These are phyloP conservation scores for Illadopsis cleaveri DNA, from an alignment of 2,113 vertebrate species.

Conservation along the genomic window DNA sequence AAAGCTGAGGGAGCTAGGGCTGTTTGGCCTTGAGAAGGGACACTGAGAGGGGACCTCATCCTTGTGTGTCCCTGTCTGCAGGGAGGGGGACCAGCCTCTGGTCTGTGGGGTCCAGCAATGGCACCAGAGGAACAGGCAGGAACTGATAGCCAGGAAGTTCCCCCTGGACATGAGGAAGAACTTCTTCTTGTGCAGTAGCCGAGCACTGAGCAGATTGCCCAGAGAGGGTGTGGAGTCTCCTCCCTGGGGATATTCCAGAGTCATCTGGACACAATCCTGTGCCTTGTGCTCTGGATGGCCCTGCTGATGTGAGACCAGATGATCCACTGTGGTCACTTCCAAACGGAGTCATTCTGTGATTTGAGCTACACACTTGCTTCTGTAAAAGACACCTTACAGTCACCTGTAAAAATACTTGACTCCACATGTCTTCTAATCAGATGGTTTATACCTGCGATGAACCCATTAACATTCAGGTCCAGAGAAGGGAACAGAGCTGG, in stretches of 20 bases:
- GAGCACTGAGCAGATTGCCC: neutral
- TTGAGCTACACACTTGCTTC: neutral
- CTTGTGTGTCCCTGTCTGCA: neutral
- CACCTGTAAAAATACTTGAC: neutral
- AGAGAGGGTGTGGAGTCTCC: neutral
- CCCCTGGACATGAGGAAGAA: neutral
- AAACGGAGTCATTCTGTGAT: neutral
- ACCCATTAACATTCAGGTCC: neutral
- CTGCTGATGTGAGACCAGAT: neutral
- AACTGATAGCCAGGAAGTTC: neutral
- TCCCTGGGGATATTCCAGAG: neutral
- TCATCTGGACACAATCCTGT: neutral
- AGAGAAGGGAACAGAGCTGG: neutral
- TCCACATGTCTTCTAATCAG: neutral
- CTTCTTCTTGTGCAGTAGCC: neutral
- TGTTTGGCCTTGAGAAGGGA: neutral
- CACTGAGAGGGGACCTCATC: neutral
- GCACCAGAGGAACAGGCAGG: neutral
- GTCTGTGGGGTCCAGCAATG: too few relatives aligned
- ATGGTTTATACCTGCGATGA: neutral
- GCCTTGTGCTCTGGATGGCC: rapidly evolving
- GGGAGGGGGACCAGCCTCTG: neutral
- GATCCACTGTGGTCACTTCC: neutral
- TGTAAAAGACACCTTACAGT: neutral
- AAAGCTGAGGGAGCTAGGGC: neutral